Conservation (phyloP, 1,140 invertebrate species). For the Papilio polytes region DNA sequence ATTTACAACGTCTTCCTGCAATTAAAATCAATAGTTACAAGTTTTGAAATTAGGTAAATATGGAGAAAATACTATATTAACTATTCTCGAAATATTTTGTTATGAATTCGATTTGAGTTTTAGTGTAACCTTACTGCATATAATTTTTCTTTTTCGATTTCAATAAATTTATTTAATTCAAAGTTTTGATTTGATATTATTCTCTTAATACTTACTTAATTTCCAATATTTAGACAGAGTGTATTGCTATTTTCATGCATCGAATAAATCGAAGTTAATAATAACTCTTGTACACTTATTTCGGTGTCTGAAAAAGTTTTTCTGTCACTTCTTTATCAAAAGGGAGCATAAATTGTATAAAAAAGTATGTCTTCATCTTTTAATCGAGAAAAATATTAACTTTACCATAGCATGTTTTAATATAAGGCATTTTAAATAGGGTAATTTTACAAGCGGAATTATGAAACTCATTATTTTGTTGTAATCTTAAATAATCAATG, state of each 20-base stretch:
- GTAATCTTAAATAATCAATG: constrained; percentile 32
- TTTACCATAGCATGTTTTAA: background rate
- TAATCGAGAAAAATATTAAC: background rate
- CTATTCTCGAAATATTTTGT: background rate
- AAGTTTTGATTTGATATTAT: too few relatives aligned
- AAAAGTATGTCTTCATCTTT: background rate
- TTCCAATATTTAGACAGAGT: background rate
- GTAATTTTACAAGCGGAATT: background rate
- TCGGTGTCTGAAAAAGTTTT: too few relatives aligned
- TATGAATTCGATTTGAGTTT: background rate
- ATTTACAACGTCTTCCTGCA: background rate
- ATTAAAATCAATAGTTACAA: background rate
- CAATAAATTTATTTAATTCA: background rate
- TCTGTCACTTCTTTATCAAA: too few relatives aligned
- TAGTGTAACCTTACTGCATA: background rate
- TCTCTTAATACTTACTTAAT: too few relatives aligned
- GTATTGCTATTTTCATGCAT: background rate
- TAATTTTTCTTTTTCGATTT: background rate
- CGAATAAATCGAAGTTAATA: too few relatives aligned
- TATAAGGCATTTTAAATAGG: background rate
- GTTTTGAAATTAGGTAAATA: background rate
- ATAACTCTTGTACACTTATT: too few relatives aligned
- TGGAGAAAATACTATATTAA: background rate
- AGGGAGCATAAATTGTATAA: too few relatives aligned
- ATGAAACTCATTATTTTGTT: constrained; percentile 23